Evolutionary conservation across 1,140 invertebrate species (phyloP).

Genomic region (Penaeus vannamei): DNA sequence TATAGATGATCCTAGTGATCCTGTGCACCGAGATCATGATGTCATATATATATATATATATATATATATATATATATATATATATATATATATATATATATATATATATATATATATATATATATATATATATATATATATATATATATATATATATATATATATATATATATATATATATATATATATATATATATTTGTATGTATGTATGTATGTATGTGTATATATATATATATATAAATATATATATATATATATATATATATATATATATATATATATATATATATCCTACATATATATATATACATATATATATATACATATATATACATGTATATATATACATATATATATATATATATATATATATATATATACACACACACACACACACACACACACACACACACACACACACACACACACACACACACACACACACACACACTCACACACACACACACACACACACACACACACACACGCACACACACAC

Average conservation of each 20-base stretch:
- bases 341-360: constrained; percentile 1
- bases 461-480: neutral
- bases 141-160: constrained; percentile 16
- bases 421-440: neutral
- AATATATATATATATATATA: constrained; percentile 1
- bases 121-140: constrained; percentile 12
- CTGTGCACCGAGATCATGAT: too few relatives aligned
- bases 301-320: constrained; percentile 12
- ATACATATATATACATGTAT: neutral
- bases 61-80: constrained; percentile 16
- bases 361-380: constrained; percentile 7
- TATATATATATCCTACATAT: constrained; percentile 5
- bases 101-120: constrained; percentile 1
- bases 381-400: neutral
- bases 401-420: neutral
- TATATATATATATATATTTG: neutral
- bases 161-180: constrained; percentile 16
- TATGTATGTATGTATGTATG: constrained; percentile 4
- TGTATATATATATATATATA: constrained; percentile 12
- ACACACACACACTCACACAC: neutral
- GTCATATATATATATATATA: too few relatives aligned
- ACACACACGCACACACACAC: neutral
- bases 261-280: too few relatives aligned
- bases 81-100: constrained; percentile 16
- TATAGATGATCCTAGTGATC: too few relatives aligned